phyloP scores from a whole-genome alignment of 2,888 invertebrate species.

The Pyralis farinalis region DNA sequence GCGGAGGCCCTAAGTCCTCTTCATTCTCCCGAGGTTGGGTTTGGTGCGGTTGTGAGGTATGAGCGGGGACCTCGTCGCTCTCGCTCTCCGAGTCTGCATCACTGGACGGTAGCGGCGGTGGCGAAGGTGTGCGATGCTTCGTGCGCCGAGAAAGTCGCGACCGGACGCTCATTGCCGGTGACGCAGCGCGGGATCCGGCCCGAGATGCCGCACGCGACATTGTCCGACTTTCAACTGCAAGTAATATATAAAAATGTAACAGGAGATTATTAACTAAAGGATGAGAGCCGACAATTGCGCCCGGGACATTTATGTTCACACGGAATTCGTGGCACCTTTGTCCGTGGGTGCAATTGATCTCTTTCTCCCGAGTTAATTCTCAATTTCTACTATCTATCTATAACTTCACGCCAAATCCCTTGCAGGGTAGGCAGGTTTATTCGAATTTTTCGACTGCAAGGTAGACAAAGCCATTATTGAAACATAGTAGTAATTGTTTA shows the following conservation, averaged over 20 bases:
- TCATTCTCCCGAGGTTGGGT: conserved; percentile 20
- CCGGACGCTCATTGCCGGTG: conserved; percentile 85
- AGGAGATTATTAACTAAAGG: too few species aligned
- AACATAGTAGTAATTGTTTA: too few species aligned
- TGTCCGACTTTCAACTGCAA: conserved; percentile 66
- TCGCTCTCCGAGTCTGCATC: conserved; percentile 84
- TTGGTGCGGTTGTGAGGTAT: conserved; percentile 16
- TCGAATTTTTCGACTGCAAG: too few species aligned
- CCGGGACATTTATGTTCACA: too few species aligned
- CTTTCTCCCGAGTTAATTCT: too few species aligned
- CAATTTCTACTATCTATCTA: too few species aligned
- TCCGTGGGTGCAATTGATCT: too few species aligned
- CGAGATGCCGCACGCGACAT: conserved; percentile 79
- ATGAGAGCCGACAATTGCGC: too few species aligned
- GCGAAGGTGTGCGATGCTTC: conserved; percentile 62
- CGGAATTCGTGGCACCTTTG: too few species aligned
- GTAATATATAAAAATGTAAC: not conserved
- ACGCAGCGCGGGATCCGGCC: conserved; percentile 83
- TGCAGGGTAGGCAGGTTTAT: too few species aligned
- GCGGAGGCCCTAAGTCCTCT: conserved; percentile 63
- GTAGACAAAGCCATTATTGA: too few species aligned
- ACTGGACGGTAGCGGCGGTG: conserved; percentile 64
- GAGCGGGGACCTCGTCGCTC: conserved; percentile 40
- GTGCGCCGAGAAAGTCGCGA: conserved; percentile 84
- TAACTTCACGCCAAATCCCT: too few species aligned